Conservation (phyloP, 2,888 invertebrate genomes). For the Trisateles emortualis region DNA sequence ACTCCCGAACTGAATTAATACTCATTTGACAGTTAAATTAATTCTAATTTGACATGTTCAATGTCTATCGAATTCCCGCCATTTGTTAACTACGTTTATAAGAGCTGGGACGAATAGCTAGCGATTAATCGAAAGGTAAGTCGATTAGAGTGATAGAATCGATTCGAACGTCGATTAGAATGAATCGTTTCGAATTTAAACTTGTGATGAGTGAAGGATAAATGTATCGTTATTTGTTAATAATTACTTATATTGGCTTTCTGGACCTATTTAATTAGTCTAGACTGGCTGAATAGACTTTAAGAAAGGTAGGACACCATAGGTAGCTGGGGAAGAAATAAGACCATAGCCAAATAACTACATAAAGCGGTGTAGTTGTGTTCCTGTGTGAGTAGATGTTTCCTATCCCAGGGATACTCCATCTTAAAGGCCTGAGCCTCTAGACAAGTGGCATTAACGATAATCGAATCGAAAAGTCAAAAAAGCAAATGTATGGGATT, state of each 20-base stretch:
- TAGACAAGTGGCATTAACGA: too few relatives aligned
- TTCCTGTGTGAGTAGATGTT: too few relatives aligned
- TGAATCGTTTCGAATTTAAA: constrained; percentile 29
- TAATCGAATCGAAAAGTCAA: too few relatives aligned
- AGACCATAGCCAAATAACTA: too few relatives aligned
- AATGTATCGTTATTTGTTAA: constrained; percentile 24
- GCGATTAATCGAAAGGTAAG: constrained; percentile 31
- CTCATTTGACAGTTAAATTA: constrained; percentile 10
- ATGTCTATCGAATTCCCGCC: constrained; percentile 23
- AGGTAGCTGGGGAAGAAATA: too few relatives aligned
- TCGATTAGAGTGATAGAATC: constrained; percentile 30
- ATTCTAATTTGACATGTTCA: constrained; percentile 11
- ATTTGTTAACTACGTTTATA: constrained; percentile 27
- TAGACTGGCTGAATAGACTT: too few relatives aligned
- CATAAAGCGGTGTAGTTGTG: too few relatives aligned
- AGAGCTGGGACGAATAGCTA: constrained; percentile 20
- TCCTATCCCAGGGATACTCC: too few relatives aligned
- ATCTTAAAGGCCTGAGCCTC: too few relatives aligned
- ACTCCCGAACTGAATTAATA: background rate
- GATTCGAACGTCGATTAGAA: constrained; percentile 21
- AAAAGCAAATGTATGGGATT: too few relatives aligned
- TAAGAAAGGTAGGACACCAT: too few relatives aligned
- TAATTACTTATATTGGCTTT: background rate
- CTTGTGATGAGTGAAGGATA: constrained; percentile 21
- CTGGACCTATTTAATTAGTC: too few relatives aligned